Evolutionary conservation across 2,113 vertebrate genomes (phyloP), one percentile per base, ranked within the genome.

Genomic region (Perca fluviatilis): DNA sequence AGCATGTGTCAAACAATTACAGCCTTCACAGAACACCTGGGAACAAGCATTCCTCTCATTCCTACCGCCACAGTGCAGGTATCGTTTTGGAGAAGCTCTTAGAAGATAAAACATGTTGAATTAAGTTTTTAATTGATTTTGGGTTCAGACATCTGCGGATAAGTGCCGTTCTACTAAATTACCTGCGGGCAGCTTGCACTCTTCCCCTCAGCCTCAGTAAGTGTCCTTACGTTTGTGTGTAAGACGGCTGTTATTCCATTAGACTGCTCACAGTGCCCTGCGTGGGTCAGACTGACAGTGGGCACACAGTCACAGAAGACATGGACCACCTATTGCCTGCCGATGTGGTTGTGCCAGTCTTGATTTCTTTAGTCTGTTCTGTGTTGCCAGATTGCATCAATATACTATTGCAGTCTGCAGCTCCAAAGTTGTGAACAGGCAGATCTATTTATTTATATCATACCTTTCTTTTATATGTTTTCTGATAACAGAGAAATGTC

Each of bases 61-160:
- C 23, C 21, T 67, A 40, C 70, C 56, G 46, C 62, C 54, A 60
- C 72, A 1, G 57, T n/a, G 46, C 69, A 60, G 47, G 19, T 49
- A 47, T 74, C 30, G 16, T 82, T 66, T 76, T 57, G 33, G 63
- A 23, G 33, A 81, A 78, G 66, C 73, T 61, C 40, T 60, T 51
- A 2, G 60, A 74, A 79, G 75, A 79, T 75, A 69, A 76, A 80
- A 67, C 50, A 50, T 60, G 25, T 70, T 81, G 73, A 87, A 91
- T 86, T 80, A 76, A 63, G 58, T 79, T 86, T 88, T 87, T 85
- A 85, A 89, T 89, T 83, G 82, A 92, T 89, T 88, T 70, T 71
- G 61, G 58, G 63, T 79, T 75, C n/a, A 82, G 81, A 79, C 83
- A 78, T 85, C 66, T 81, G 57, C 10, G 5, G 77, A 85, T 84